phyloP scores from a whole-genome alignment of 2,888 invertebrate genomes.

The Andrena camellia region DNA sequence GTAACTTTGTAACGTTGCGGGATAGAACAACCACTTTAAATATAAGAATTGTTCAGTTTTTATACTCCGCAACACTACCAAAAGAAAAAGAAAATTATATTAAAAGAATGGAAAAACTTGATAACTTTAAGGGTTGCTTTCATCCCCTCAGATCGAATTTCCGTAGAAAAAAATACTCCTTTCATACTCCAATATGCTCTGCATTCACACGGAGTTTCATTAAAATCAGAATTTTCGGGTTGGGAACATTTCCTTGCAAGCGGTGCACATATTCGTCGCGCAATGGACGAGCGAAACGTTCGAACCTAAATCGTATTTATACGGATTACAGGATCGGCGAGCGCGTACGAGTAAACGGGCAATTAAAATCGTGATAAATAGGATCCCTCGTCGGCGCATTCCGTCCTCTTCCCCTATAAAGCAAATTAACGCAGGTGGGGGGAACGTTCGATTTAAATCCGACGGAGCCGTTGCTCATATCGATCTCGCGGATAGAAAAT shows the following conservation, averaged over 20 bases:
- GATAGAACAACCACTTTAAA: too few species aligned
- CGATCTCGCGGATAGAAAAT: slow-evolving; percentile 49
- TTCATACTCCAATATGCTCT: too few species aligned
- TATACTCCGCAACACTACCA: too few species aligned
- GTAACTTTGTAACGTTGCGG: too few species aligned
- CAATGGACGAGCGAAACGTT: not conserved
- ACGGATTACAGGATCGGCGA: slow-evolving; percentile 38
- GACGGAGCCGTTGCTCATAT: slow-evolving; percentile 51
- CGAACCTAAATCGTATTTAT: slow-evolving; percentile 45
- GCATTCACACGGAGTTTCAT: too few species aligned
- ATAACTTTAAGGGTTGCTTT: too few species aligned
- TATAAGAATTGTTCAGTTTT: too few species aligned
- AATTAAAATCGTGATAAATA: slow-evolving; percentile 63
- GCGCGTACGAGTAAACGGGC: slow-evolving; percentile 37
- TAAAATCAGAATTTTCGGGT: too few species aligned
- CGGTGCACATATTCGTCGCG: not conserved
- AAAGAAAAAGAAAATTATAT: too few species aligned
- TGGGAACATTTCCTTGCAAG: not conserved
- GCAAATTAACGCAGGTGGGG: slow-evolving; percentile 41
- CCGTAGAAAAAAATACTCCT: too few species aligned
- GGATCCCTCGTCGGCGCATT: slow-evolving; percentile 40
- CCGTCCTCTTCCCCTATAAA: slow-evolving; percentile 32
- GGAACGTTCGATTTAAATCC: slow-evolving; percentile 54
- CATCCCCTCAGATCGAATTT: too few species aligned
- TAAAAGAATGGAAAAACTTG: too few species aligned